Conservation (phyloP, 1,140 invertebrate genomes). For the Listronotus bonariensis region DNA sequence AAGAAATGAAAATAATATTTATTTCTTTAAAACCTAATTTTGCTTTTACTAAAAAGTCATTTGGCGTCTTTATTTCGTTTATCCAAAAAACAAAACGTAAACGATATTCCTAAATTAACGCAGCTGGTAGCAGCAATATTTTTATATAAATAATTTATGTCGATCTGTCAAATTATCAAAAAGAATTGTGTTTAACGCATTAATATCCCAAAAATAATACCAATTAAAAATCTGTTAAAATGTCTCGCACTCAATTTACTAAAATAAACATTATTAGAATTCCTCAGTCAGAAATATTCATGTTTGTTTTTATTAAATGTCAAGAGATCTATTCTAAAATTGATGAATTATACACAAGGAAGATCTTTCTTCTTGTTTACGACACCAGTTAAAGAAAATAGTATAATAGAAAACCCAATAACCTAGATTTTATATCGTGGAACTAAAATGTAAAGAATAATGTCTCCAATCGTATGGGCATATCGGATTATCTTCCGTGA, state of each 20-base stretch:
- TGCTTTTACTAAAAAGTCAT: no score
- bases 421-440: no score
- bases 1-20: no score
- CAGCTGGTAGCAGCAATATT: neutral
- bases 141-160: constrained; percentile 9
- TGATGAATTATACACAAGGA: neutral
- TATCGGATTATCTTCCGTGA: no score
- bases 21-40: no score
- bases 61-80: neutral
- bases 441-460: no score
- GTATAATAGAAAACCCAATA: no score
- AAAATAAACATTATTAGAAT: constrained; percentile 6
- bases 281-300: neutral
- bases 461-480: no score
- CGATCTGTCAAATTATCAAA: constrained; percentile 5
- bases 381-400: no score
- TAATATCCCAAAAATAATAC: constrained; percentile 3
- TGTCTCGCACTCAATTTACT: constrained; percentile 6
- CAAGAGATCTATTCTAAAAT: neutral
- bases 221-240: constrained; percentile 6
- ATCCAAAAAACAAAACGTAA: neutral
- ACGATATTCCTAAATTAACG: neutral
- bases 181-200: neutral
- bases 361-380: no score
- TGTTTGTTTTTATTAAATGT: constrained; percentile 3